A percentile compares a stretch with the other conserved stretches of the same genome.
These are phyloP conservation scores for Polydrusus pterygomalis DNA, from an alignment of 2,888 invertebrate genomes.

Conservation along the genomic window DNA sequence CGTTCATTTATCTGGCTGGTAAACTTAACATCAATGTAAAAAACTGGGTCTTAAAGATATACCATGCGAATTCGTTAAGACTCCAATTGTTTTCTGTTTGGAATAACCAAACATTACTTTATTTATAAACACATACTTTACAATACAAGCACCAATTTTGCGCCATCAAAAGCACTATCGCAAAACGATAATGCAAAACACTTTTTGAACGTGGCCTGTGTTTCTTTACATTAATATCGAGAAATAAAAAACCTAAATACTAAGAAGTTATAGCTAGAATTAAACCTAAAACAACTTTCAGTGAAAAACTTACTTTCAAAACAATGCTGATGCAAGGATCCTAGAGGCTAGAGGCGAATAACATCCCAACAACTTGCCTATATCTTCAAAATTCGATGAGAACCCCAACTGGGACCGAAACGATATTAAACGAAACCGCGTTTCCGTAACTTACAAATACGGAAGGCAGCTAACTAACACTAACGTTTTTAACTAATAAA, in stretches of 20 bases:
- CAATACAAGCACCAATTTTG: too few species aligned
- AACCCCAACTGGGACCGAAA: constrained; percentile 44
- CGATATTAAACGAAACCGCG: constrained; percentile 63
- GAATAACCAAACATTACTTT: too few species aligned
- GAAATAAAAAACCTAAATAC: not conserved
- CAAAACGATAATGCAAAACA: not conserved
- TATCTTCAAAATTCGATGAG: constrained; percentile 62
- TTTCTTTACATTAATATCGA: not conserved
- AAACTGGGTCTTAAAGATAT: too few species aligned
- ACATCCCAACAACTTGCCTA: constrained; percentile 60
- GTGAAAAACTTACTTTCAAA: constrained; percentile 51
- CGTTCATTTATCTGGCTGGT: too few species aligned
- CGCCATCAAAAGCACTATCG: too few species aligned
- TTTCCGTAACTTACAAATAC: constrained; percentile 73
- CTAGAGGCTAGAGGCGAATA: constrained; percentile 37
- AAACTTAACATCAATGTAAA: too few species aligned
- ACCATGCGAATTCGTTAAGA: too few species aligned
- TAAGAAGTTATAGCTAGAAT: constrained; percentile 7
- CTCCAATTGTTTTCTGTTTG: too few species aligned
- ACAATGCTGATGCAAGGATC: constrained; percentile 41
- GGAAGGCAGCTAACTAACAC: constrained; percentile 65
- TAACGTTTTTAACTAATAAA: constrained; percentile 34
- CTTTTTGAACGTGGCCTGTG: not conserved
- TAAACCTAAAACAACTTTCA: constrained; percentile 48
- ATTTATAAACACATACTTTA: too few species aligned